A percentile compares a stretch with the other conserved stretches of the same genome.
Evolutionary conservation across 2,113 vertebrate genomes (phyloP).

Genomic region (Muntiacus muntjak): DNA sequence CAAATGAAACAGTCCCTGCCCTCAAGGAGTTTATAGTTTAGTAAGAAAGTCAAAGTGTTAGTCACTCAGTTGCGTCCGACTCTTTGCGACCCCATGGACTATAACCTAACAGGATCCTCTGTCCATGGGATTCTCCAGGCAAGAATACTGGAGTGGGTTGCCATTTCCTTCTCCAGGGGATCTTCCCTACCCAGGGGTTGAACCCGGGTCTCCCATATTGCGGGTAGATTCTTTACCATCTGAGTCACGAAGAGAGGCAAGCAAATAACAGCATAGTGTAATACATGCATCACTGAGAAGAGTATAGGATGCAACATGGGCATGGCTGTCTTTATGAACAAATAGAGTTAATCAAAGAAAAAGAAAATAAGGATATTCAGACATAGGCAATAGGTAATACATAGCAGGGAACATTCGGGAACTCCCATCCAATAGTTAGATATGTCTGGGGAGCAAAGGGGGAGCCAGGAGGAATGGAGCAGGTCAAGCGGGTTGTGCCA

Average conservation of each 20-base stretch:
- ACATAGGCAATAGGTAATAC: background rate
- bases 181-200: background rate
- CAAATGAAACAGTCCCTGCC: slow-evolving; percentile 7
- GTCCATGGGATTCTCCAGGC: background rate
- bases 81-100: background rate
- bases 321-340: slow-evolving; percentile 21
- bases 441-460: background rate
- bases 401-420: background rate
- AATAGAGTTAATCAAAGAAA: background rate
- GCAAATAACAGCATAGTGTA: background rate
- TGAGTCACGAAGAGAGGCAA: background rate
- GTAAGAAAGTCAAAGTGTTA: background rate
- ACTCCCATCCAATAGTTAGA: background rate
- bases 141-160: background rate
- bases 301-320: background rate
- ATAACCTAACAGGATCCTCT: background rate
- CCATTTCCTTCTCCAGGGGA: background rate
- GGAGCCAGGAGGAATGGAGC: background rate
- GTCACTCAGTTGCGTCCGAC: background rate
- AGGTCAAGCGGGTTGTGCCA: background rate
- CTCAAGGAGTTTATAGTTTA: slow-evolving; percentile 10
- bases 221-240: background rate
- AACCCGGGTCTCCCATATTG: background rate
- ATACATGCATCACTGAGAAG: slow-evolving; percentile 25
- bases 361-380: slow-evolving; percentile 6